A percentile compares a stretch with the other conserved stretches of the same genome.
Evolutionary conservation across 2,888 invertebrate genomes (phyloP).

Genomic region (Tenthredo amoena): DNA sequence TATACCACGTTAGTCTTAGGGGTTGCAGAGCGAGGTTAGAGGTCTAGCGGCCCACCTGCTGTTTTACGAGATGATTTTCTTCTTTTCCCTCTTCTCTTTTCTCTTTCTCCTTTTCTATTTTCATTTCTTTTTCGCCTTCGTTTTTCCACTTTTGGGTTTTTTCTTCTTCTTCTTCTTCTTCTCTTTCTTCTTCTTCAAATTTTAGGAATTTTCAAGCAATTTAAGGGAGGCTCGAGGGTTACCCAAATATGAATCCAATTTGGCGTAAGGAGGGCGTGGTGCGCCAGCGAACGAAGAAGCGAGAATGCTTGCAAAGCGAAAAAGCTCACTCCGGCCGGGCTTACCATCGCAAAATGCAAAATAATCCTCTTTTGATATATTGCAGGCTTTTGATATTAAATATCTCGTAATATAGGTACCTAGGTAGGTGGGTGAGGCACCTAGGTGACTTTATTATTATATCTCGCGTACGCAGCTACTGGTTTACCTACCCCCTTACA

Average conservation of each 20-base stretch:
- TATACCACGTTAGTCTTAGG: slow-evolving; percentile 41
- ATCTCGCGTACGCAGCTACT: slow-evolving; percentile 27
- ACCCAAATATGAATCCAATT: slow-evolving; percentile 68
- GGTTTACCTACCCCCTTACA: neutral
- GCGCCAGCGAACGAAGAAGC: slow-evolving; percentile 50
- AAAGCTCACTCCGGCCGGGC: slow-evolving; percentile 57
- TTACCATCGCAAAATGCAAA: slow-evolving; percentile 65
- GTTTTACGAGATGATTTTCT: slow-evolving; percentile 38
- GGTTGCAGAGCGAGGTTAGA: slow-evolving; percentile 19
- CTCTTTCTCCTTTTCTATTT: neutral
- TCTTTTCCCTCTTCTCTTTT: neutral
- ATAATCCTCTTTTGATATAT: slow-evolving; percentile 64
- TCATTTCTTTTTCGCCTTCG: neutral
- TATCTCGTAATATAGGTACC: slow-evolving; percentile 37
- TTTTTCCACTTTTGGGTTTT: neutral
- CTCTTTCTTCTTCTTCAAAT: neutral
- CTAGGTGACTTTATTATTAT: slow-evolving; percentile 38
- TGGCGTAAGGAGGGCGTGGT: slow-evolving; percentile 62
- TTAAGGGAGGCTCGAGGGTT: slow-evolving; percentile 62
- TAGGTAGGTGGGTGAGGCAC: neutral
- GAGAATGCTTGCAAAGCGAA: slow-evolving; percentile 65
- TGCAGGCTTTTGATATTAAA: slow-evolving; percentile 45
- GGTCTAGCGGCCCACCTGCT: slow-evolving; percentile 32
- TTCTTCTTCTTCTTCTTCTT: neutral
- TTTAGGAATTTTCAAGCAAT: slow-evolving; percentile 64